Percentiles rank a stretch among this genome's conserved stretches.
Evolutionary conservation across 2,888 invertebrate genomes (phyloP).

Genomic region (Ectemnius continuus): DNA sequence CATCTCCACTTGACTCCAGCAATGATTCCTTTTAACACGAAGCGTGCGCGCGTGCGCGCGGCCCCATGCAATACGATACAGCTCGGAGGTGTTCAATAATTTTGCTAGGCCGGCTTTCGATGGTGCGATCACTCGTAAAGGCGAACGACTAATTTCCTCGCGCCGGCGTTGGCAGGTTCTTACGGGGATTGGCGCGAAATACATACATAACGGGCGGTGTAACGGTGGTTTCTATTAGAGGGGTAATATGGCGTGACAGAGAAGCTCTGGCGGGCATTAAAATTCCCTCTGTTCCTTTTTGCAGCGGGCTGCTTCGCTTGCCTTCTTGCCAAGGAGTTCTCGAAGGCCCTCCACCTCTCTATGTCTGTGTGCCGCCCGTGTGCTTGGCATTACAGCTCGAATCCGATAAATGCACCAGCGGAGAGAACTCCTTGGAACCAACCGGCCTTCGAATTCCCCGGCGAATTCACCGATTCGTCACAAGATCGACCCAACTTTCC

Average conservation of each 20-base stretch:
- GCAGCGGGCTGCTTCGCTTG: not conserved
- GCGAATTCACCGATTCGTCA: too few species aligned
- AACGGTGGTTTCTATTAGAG: slow-evolving; percentile 58
- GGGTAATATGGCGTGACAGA: slow-evolving; percentile 56
- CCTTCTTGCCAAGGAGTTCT: not conserved
- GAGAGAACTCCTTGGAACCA: too few species aligned
- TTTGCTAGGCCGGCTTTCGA: not conserved
- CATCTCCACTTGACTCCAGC: not conserved
- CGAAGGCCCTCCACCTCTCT: too few species aligned
- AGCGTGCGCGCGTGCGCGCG: too few species aligned
- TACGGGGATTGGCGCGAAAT: slow-evolving; percentile 18
- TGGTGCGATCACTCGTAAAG: slow-evolving; percentile 13
- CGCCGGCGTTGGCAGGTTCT: slow-evolving; percentile 9
- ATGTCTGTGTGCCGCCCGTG: not conserved
- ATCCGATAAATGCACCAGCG: slow-evolving; percentile 1
- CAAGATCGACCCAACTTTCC: too few species aligned
- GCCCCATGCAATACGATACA: too few species aligned
- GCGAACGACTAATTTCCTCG: slow-evolving; percentile 21
- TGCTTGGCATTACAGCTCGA: slow-evolving; percentile 38
- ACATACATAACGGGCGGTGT: slow-evolving; percentile 59
- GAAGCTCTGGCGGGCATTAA: slow-evolving; percentile 49
- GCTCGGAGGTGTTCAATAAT: too few species aligned
- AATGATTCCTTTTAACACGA: too few species aligned
- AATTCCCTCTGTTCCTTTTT: slow-evolving; percentile 46
- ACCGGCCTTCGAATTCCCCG: too few species aligned